Evolutionary conservation across 2,888 invertebrate genomes (phyloP).

Genomic region (Hypomecis atomaria): DNA sequence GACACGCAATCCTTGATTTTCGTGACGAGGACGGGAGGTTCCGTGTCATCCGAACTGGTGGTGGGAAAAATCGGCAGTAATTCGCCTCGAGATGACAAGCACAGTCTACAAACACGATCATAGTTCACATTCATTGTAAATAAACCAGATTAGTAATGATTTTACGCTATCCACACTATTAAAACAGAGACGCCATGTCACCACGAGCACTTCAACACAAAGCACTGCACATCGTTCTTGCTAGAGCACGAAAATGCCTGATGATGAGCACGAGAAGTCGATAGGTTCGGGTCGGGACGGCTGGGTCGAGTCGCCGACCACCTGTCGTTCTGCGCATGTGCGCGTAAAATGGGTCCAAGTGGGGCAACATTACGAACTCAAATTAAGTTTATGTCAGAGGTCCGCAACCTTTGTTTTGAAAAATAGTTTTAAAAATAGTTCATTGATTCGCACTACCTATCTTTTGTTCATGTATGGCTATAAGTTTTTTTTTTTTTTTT

Average conservation of each 20-base stretch:
- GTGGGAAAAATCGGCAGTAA: constrained; percentile 86
- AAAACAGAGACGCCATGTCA: constrained; percentile 83
- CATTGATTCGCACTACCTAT: too few species aligned
- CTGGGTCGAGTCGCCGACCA: constrained; percentile 83
- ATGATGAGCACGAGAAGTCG: constrained; percentile 85
- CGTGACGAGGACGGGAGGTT: constrained; percentile 82
- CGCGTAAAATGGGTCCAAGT: constrained; percentile 77
- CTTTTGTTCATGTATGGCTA: too few species aligned
- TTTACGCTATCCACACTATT: constrained; percentile 68
- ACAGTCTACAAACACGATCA: constrained; percentile 86
- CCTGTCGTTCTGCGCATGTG: constrained; percentile 86
- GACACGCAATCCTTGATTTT: constrained; percentile 88
- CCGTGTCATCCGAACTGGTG: constrained; percentile 82
- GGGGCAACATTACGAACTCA: constrained; percentile 68
- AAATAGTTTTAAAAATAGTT: background rate
- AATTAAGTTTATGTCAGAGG: constrained; percentile 59
- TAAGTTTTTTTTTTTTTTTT: too few species aligned
- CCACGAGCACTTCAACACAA: constrained; percentile 83
- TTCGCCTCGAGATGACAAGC: constrained; percentile 86
- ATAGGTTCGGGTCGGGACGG: constrained; percentile 81
- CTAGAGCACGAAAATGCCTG: constrained; percentile 84
- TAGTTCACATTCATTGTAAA: constrained; percentile 83
- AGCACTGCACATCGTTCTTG: constrained; percentile 82
- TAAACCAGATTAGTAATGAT: constrained; percentile 70
- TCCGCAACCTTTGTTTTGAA: constrained; percentile 57